phyloP scores from a whole-genome alignment of 2,888 invertebrate species.

The Cheilosia pagana region DNA sequence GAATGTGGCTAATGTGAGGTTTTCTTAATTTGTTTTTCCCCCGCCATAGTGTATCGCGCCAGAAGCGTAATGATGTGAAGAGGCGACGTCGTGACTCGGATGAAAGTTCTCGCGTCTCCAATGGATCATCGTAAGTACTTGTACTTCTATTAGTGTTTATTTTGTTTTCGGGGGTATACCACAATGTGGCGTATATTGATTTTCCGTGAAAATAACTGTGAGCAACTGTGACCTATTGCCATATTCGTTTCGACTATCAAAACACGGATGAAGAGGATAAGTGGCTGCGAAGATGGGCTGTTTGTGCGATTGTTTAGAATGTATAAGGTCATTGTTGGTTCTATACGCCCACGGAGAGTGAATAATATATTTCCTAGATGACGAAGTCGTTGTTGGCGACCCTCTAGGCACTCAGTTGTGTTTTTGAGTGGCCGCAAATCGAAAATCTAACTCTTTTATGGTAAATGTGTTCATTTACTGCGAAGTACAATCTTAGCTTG shows the following conservation, averaged over 20 bases:
- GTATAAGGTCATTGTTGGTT: background rate
- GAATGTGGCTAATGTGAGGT: constrained; percentile 5
- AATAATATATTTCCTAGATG: no score
- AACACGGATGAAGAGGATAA: constrained; percentile 4
- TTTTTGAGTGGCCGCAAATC: no score
- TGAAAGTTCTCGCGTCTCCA: constrained; percentile 83
- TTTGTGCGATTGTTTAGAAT: background rate
- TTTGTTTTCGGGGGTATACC: constrained; percentile 12
- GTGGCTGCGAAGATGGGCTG: background rate
- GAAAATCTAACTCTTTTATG: no score
- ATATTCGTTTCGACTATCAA: constrained; percentile 15
- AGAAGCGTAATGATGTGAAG: constrained; percentile 81
- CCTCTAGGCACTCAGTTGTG: no score
- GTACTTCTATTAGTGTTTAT: constrained; percentile 17
- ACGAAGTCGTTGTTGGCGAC: no score
- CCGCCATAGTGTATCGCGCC: constrained; percentile 78
- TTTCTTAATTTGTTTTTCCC: constrained; percentile 7
- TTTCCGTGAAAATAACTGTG: constrained; percentile 24
- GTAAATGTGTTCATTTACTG: no score
- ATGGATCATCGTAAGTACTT: constrained; percentile 82
- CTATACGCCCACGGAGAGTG: no score
- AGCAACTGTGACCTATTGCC: constrained; percentile 49
- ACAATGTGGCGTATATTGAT: constrained; percentile 8
- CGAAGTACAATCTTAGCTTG: no score
- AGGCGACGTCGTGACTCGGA: constrained; percentile 88